These are phyloP conservation scores for Synergus laeviventris DNA, from an alignment of 2,888 invertebrate genomes.

Conservation along the genomic window DNA sequence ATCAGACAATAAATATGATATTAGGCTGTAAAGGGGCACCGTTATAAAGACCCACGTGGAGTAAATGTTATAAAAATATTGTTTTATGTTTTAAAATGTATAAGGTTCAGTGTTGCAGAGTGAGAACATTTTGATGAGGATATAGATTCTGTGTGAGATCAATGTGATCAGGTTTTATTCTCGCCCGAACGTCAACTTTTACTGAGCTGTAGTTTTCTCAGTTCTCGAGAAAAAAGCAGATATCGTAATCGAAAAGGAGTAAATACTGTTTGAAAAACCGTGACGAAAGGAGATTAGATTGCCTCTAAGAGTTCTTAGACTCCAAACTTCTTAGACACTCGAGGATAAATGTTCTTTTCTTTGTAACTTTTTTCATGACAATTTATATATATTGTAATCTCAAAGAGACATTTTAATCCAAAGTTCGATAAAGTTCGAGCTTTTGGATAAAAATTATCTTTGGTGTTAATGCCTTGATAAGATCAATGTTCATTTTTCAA, in stretches of 20 bases:
- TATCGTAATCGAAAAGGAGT: neutral
- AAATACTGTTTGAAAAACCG: neutral
- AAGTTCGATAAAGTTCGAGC: too few species aligned
- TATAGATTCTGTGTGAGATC: neutral
- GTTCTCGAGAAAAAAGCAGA: neutral
- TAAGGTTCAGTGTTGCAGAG: neutral
- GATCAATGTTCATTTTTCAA: too few species aligned
- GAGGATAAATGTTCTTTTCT: neutral
- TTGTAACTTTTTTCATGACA: too few species aligned
- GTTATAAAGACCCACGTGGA: conserved; percentile 8
- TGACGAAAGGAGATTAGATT: neutral
- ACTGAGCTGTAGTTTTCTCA: neutral
- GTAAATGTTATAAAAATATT: neutral
- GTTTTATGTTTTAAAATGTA: neutral
- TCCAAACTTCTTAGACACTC: neutral
- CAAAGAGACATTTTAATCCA: too few species aligned
- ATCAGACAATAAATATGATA: neutral
- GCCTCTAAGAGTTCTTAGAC: neutral
- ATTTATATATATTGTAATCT: too few species aligned
- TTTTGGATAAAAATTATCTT: too few species aligned
- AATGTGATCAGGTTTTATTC: conserved; percentile 1
- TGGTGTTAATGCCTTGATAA: too few species aligned
- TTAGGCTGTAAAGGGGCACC: neutral
- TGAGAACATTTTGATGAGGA: neutral
- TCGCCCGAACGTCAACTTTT: neutral